Conservation (phyloP, 2,113 vertebrate species). For the Murina feae region DNA sequence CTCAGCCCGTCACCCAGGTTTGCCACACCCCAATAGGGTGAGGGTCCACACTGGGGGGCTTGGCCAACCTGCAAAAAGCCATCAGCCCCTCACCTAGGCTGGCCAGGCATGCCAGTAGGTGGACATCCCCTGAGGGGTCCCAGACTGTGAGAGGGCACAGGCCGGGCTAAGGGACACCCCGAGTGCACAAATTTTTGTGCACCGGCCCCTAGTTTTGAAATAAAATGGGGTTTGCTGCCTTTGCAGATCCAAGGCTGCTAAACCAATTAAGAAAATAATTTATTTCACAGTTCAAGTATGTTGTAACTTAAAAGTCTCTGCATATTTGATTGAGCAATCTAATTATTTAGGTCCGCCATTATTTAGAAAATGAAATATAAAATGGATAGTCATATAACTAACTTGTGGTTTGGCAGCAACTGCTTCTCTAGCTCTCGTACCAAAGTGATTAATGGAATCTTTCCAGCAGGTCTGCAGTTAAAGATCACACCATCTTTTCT, state of each 20-base stretch:
- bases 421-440: conserved; percentile 3
- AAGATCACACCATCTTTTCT: not conserved
- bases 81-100: too few species aligned
- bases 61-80: too few species aligned
- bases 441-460: not conserved
- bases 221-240: conserved; percentile 41
- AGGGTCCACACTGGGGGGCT: too few species aligned
- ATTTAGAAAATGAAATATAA: conserved; percentile 21
- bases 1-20: too few species aligned
- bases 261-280: conserved; percentile 63
- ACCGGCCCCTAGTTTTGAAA: too few species aligned
- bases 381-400: not conserved
- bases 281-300: conserved; percentile 54
- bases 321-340: conserved; percentile 39
- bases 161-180: too few species aligned
- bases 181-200: too few species aligned
- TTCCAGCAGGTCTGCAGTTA: not conserved
- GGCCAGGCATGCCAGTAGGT: too few species aligned
- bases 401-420: conserved; percentile 15
- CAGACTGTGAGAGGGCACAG: too few species aligned
- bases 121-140: too few species aligned
- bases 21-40: too few species aligned
- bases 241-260: conserved; percentile 58
- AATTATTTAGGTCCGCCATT: conserved; percentile 12
- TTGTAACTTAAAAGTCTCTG: conserved; percentile 31